Percentiles rank a stretch among this genome's conserved stretches.
phyloP scores from a whole-genome alignment of 1,140 invertebrate genomes.

The Euwallacea similis region DNA sequence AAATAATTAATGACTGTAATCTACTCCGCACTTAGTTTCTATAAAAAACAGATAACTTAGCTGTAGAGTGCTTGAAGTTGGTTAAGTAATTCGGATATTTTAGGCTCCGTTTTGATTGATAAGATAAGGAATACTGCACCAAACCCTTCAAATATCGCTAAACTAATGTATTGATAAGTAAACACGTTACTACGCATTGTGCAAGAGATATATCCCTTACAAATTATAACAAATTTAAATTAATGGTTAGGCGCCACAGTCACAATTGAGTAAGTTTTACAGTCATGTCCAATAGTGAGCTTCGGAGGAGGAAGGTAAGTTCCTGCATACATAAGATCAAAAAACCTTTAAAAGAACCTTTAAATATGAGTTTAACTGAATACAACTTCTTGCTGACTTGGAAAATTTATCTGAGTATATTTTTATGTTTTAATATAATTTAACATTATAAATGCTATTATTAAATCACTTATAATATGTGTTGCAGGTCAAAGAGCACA shows the following conservation, averaged over 20 bases:
- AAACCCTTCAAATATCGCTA: too few species aligned
- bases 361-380: slow-evolving; percentile 12
- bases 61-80: too few species aligned
- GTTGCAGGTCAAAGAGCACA: slow-evolving; percentile 49
- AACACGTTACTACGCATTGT: too few species aligned
- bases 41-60: too few species aligned
- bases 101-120: too few species aligned
- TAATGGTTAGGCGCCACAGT: too few species aligned
- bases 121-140: too few species aligned
- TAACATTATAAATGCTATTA: background rate
- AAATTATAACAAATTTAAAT: too few species aligned
- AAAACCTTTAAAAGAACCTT: slow-evolving; percentile 9
- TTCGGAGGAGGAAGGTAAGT: slow-evolving; percentile 43
- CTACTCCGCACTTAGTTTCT: background rate
- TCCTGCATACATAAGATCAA: background rate
- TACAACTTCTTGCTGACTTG: slow-evolving; percentile 15
- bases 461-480: background rate
- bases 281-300: slow-evolving; percentile 39
- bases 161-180: too few species aligned
- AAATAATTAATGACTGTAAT: background rate
- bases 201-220: too few species aligned
- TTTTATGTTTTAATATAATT: slow-evolving; percentile 6
- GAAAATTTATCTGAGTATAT: slow-evolving; percentile 16
- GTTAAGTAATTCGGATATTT: too few species aligned
- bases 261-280: background rate